Evolutionary conservation across 2,113 vertebrate genomes (phyloP), one percentile per base, ranked within the genome.

Genomic region (Dasyprocta punctata): DNA sequence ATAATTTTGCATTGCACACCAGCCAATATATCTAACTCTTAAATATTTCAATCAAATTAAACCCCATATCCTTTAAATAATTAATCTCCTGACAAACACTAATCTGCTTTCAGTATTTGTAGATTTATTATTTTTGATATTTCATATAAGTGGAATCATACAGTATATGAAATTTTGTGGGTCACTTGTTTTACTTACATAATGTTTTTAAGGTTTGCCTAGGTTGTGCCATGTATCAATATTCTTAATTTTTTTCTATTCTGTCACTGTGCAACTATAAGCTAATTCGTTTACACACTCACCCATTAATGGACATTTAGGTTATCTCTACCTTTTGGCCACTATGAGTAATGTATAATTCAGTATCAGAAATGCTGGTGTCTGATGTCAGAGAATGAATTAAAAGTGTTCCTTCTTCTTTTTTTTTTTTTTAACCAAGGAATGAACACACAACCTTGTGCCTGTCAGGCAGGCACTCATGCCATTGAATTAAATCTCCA

Each of bases 371-470:
- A 63, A 90, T 44, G 5, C 38, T 84, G 36, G 44, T 49, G 44
- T n/a, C 38, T 84, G 36, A n/a, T 49, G 44, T n/a, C 85, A 67
- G 1, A 75, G 56, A 75, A 75, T 75, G 30, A 94, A 77, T 90
- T 89, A 75, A 9, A 93, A 96, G 44, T 90, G 52, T 22, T 52
- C 63, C 17, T 67, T 96, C 61, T 67, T 47, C n/a, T 84, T 89
- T 95, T 65, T 89, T n/a, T n/a, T n/a, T n/a, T n/a, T n/a, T n/a
- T n/a, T n/a, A n/a, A n/a, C n/a, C n/a, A n/a, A n/a, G n/a, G n/a
- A n/a, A n/a, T n/a, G n/a, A n/a, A n/a, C n/a, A n/a, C n/a, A n/a
- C n/a, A n/a, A n/a, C n/a, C n/a, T n/a, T n/a, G n/a, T n/a, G n/a
- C n/a, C n/a, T n/a, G n/a, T n/a, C n/a, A n/a, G n/a, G n/a, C n/a